Evolutionary conservation across 2,113 vertebrate genomes (phyloP).

Genomic region (Phyllostomus discolor): DNA sequence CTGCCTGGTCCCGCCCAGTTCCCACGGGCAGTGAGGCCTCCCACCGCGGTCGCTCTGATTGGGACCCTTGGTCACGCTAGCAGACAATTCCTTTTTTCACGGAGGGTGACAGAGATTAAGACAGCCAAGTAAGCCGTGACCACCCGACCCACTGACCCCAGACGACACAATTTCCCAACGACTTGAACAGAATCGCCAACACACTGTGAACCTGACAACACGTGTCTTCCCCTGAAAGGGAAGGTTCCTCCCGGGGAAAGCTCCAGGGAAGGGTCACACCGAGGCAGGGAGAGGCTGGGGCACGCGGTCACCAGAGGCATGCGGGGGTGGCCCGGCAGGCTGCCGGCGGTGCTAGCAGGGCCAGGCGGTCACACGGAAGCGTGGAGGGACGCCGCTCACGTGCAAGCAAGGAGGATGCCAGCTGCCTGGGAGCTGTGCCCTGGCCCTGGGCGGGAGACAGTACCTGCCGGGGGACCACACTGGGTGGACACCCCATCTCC

Average conservation of each 20-base stretch:
- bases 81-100: background rate
- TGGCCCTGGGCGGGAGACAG: slow-evolving; percentile 73
- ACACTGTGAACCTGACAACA: background rate
- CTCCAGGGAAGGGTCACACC: slow-evolving; percentile 13
- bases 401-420: background rate
- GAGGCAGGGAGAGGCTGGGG: slow-evolving; percentile 35
- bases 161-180: background rate
- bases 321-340: slow-evolving; percentile 53
- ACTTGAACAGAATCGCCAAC: background rate
- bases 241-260: slow-evolving; percentile 13
- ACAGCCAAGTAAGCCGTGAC: background rate
- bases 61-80: background rate
- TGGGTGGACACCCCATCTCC: background rate
- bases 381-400: slow-evolving; percentile 17
- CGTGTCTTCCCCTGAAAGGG: background rate
- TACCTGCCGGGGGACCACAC: slow-evolving; percentile 75
- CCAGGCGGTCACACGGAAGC: slow-evolving; percentile 48
- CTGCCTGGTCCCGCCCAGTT: background rate
- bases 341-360: slow-evolving; percentile 19
- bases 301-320: slow-evolving; percentile 55
- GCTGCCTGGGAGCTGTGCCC: background rate
- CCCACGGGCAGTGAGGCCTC: background rate
- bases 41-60: background rate
- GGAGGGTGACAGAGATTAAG: background rate
- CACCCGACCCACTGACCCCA: background rate